Percentiles rank a stretch among this genome's conserved stretches.
Conservation (phyloP, 1,140 invertebrate species). For the Agrilus planipennis region DNA sequence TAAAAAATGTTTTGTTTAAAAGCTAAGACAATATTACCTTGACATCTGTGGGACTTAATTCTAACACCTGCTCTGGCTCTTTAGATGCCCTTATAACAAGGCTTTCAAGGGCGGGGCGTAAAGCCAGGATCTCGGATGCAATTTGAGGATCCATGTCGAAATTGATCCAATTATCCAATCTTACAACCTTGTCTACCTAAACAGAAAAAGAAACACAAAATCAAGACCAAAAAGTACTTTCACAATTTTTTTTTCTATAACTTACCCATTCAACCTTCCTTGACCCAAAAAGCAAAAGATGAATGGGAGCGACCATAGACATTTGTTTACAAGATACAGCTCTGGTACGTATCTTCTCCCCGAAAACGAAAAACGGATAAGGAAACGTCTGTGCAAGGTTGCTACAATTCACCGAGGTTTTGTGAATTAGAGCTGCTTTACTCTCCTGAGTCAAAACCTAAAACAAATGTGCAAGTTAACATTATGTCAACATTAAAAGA, state of each 20-base stretch:
- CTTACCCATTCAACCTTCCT: conserved; percentile 67
- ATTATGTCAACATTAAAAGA: not conserved
- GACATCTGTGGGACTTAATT: conserved; percentile 41
- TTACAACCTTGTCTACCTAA: conserved; percentile 52
- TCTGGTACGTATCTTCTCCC: conserved; percentile 92
- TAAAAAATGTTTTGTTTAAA: not conserved
- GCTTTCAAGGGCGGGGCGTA: conserved; percentile 78
- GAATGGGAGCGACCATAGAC: conserved; percentile 91
- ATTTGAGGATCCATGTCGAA: conserved; percentile 66
- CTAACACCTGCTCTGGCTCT: conserved; percentile 59
- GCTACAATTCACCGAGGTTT: conserved; percentile 92
- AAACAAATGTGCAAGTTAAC: conserved; percentile 9
- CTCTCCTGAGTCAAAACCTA: conserved; percentile 89
- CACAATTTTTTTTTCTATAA: conserved; percentile 1
- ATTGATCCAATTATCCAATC: conserved; percentile 87
- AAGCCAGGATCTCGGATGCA: conserved; percentile 70
- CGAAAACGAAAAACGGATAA: conserved; percentile 94
- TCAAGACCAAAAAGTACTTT: not conserved
- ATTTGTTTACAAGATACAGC: conserved; percentile 97
- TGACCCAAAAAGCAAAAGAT: conserved; percentile 83
- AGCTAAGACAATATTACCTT: conserved; percentile 34
- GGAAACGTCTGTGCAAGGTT: conserved; percentile 75
- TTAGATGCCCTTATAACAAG: conserved; percentile 66
- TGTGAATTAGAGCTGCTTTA: conserved; percentile 88
- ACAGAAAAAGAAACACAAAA: conserved; percentile 8